Evolutionary conservation across 64 coral and sea anemone species (phyloP).

Genomic region (Astreopora myriophthalma): DNA sequence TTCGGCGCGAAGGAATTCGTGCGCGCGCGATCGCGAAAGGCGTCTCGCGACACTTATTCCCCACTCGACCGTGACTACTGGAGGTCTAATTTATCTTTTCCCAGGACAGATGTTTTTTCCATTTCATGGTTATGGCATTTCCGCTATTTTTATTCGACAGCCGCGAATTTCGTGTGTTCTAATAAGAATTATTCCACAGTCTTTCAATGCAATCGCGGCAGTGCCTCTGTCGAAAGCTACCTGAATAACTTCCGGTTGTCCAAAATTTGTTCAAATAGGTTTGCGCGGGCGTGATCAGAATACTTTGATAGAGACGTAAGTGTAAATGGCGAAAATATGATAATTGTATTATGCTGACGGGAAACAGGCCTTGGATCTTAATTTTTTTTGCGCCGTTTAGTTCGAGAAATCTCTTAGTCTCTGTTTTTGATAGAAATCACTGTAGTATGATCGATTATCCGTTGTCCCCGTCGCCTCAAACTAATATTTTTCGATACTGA

Average conservation of each 20-base stretch:
- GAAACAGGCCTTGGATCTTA: neutral
- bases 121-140: slow-evolving; percentile 10
- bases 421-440: neutral
- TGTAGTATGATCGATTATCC: neutral
- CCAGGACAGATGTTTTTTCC: slow-evolving; percentile 1
- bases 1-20: no score
- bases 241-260: slow-evolving; percentile 23
- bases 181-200: slow-evolving; percentile 13
- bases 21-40: no score
- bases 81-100: neutral
- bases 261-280: neutral
- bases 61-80: no score
- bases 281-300: slow-evolving; percentile 24
- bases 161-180: neutral
- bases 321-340: slow-evolving; percentile 43
- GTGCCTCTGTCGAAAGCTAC: neutral
- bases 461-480: neutral
- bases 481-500: neutral
- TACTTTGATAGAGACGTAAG: neutral
- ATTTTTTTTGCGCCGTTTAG: no score
- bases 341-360: slow-evolving; percentile 36
- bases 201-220: neutral
- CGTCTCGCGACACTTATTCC: no score
- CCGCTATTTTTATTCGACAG: neutral
- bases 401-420: neutral